Evolutionary conservation across 2,888 invertebrate genomes (phyloP).

Genomic region (Eupeodes luniger): DNA sequence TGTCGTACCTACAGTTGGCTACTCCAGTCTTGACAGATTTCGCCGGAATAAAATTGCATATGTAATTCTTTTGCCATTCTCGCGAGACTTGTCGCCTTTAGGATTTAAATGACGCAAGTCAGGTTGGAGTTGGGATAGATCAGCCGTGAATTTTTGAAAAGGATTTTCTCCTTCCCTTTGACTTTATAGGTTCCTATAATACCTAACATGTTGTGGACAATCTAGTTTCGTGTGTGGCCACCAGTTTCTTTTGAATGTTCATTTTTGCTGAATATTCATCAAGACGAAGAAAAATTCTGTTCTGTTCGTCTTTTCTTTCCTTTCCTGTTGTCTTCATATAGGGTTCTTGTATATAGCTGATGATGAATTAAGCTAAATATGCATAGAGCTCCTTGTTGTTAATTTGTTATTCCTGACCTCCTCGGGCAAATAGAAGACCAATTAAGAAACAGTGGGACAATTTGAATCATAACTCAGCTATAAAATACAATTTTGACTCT

Average conservation of each 20-base stretch:
- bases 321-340: background rate
- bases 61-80: slow-evolving; percentile 33
- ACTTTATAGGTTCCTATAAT: background rate
- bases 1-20: background rate
- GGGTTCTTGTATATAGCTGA: slow-evolving; percentile 2
- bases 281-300: slow-evolving; percentile 32
- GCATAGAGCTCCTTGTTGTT: slow-evolving; percentile 49
- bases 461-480: background rate
- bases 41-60: slow-evolving; percentile 56
- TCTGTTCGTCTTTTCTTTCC: background rate
- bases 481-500: background rate
- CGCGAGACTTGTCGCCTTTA: slow-evolving; percentile 64
- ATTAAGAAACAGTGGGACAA: background rate
- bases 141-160: slow-evolving; percentile 28
- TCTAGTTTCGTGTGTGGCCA: slow-evolving; percentile 70
- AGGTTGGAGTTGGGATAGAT: slow-evolving; percentile 36
- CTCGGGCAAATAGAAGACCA: slow-evolving; percentile 12
- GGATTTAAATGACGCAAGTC: slow-evolving; percentile 59
- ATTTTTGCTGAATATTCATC: slow-evolving; percentile 68
- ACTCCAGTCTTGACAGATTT: slow-evolving; percentile 41
- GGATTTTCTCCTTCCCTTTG: slow-evolving; percentile 32
- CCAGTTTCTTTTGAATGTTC: background rate
- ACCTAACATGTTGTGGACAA: slow-evolving; percentile 1
- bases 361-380: slow-evolving; percentile 51
- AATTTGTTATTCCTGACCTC: slow-evolving; percentile 66